Base-by-base conservation (phyloP, 2,888 invertebrate species). In the Urechis unicinctus region DNA sequence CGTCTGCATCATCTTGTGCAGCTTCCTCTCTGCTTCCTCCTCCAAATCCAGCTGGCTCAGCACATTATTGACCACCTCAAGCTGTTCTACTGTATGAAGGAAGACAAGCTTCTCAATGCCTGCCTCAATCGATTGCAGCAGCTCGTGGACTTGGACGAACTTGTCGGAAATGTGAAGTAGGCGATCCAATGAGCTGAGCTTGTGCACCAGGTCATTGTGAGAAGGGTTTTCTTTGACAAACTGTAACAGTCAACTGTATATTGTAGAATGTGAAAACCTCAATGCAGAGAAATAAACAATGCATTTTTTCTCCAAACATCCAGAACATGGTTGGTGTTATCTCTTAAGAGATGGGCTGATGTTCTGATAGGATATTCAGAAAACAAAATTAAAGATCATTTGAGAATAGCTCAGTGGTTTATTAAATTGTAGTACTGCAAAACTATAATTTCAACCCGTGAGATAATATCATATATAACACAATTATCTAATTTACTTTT, bases 1-100 rank as follows among this genome's bases (percentile, higher is more conserved):
- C 13, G 63, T 65, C 51, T 61, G 60, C 2, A 66, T 36, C n/a
- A 56, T 56, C 47, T 57, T 61, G 26, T 56, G 52, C 3, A 60
- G 58, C 2, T 44, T 53, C 5, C 45, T 24, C 51, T 65, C 60
- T 1, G 56, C 26, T 24, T 58, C 59, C 6, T 54, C 50, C 30
- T 57, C 57, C 0, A 41, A 42, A n/a, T 59, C 56, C 6, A 59
- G 53, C 13, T 31, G 28, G 6, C 22, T 24, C 29, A 62, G 41
- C 29, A 61, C 44, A 3, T 41, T 36, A 21, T 58, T 45, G 1
- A 60, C 52, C 6, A 26, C 47, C 24, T 56, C 61, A 21, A 62
- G 42, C 29, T 46, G 24, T 28, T 60, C 57, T 5, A 62, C 44
- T 30, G 50, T 55, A 5, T 50, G 31, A 21, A 52, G 45, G 42